Conservation (phyloP, 1,140 invertebrate species). For the Ylistrum balloti region DNA sequence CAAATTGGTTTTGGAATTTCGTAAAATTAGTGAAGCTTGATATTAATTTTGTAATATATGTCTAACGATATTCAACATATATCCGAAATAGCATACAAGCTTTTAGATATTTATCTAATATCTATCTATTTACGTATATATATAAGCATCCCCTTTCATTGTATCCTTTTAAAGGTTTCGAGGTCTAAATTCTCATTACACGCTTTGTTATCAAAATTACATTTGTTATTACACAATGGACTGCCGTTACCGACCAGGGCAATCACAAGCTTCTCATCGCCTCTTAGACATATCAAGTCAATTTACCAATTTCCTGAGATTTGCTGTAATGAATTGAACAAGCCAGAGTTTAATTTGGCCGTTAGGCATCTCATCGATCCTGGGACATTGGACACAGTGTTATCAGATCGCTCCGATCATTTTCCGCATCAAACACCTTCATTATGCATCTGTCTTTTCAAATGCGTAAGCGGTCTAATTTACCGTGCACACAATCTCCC, state of each 20-base stretch:
- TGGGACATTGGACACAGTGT: conserved; percentile 30
- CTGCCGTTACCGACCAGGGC: background rate
- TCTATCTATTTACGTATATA: too few species aligned
- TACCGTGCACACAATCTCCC: conserved; percentile 21
- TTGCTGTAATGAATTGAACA: conserved; percentile 39
- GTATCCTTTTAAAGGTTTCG: background rate
- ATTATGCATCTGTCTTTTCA: conserved; percentile 37
- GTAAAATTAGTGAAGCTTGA: too few species aligned
- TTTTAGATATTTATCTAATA: too few species aligned
- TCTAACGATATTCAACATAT: too few species aligned
- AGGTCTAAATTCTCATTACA: background rate
- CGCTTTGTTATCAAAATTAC: background rate
- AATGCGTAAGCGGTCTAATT: conserved; percentile 31
- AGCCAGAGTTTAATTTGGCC: conserved; percentile 24
- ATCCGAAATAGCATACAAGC: too few species aligned
- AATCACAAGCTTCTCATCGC: conserved; percentile 4
- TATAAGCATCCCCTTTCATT: background rate
- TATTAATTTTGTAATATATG: too few species aligned
- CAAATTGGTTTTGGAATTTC: too few species aligned
- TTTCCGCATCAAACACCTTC: conserved; percentile 32
- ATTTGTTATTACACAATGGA: background rate
- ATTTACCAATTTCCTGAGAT: conserved; percentile 23
- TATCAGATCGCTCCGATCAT: conserved; percentile 1
- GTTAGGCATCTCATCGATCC: background rate
- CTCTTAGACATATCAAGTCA: conserved; percentile 13